phyloP scores from a whole-genome alignment of 2,888 invertebrate species.

The Pseudococcus jackbeardsleyi region DNA sequence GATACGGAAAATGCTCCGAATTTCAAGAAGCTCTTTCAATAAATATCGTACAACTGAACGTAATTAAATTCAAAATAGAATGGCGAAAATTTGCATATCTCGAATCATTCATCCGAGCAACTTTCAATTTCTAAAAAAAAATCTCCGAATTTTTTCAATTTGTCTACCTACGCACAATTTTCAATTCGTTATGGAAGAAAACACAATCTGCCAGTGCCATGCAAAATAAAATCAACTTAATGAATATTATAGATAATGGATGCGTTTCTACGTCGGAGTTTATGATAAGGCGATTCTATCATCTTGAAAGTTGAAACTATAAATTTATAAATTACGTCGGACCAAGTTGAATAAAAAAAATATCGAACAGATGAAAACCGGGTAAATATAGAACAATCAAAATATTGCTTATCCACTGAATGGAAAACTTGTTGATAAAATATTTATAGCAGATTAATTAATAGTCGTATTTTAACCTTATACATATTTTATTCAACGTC shows the following conservation, averaged over 20 bases:
- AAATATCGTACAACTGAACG: not conserved
- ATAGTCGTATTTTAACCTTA: not conserved
- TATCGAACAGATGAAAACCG: not conserved
- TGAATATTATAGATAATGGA: not conserved
- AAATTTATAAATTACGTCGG: not conserved
- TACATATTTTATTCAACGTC: slow-evolving; percentile 39
- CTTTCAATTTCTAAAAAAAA: not conserved
- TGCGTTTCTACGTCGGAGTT: not conserved
- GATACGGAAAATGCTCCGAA: slow-evolving; percentile 8
- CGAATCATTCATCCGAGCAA: not conserved
- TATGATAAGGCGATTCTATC: not conserved
- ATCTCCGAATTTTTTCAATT: not conserved
- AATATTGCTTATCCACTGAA: not conserved
- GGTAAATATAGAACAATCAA: not conserved
- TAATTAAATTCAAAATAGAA: slow-evolving; percentile 44
- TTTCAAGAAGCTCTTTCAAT: slow-evolving; percentile 11
- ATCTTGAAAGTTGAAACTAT: not conserved
- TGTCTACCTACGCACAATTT: not conserved
- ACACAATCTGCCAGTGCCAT: not conserved
- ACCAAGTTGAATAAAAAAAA: not conserved
- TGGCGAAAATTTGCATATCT: slow-evolving; percentile 23
- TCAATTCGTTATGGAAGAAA: not conserved
- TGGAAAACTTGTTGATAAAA: slow-evolving; percentile 7
- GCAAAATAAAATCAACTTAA: not conserved
- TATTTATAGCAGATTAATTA: slow-evolving; percentile 36